Conservation (phyloP, 2,888 invertebrate species). For the Steinernema carpocapsae region DNA sequence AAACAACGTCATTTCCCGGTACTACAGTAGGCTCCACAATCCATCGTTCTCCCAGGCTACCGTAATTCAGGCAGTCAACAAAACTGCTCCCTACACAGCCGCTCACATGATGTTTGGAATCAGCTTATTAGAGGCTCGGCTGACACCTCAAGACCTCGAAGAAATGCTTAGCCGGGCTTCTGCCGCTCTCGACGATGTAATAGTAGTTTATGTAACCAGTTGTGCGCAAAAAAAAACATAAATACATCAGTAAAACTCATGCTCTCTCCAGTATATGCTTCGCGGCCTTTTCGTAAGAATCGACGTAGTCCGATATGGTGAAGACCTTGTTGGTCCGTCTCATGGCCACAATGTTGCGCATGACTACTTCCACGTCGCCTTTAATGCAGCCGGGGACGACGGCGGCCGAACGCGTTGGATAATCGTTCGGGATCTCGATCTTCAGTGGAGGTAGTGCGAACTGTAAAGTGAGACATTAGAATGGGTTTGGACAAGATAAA, state of each 20-base stretch:
- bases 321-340: background rate
- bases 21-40: background rate
- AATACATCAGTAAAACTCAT: background rate
- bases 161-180: background rate
- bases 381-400: background rate
- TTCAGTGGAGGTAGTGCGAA: background rate
- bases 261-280: background rate
- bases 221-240: background rate
- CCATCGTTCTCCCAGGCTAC: background rate
- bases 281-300: background rate
- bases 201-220: background rate
- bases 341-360: background rate
- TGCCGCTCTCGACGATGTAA: background rate
- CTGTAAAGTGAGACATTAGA: too few species aligned
- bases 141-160: background rate
- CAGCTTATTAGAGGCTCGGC: background rate
- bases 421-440: background rate
- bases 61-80: background rate
- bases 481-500: too few species aligned
- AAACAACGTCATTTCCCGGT: background rate
- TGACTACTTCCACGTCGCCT: background rate
- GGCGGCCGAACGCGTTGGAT: background rate
- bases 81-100: background rate
- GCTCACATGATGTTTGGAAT: background rate
- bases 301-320: conserved; percentile 8